Evolutionary conservation across 2,797 vertebrate species (phyloP), one percentile per base, ranked within the genome.

Genomic region (Acomys russatus): DNA sequence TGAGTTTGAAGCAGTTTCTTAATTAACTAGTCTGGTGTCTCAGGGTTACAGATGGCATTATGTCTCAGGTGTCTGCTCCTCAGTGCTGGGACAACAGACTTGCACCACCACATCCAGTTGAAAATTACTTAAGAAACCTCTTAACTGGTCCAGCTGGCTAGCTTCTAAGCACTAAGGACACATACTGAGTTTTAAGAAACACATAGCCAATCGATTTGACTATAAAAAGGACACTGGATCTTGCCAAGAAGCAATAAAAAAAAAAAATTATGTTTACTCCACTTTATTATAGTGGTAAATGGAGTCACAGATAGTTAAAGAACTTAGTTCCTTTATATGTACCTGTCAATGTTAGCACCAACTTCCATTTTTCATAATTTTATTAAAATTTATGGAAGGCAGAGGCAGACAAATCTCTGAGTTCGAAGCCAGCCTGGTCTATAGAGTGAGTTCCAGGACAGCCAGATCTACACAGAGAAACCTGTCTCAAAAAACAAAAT

Each of bases 281-380:
- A 64, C 14, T 90, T 84, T 17, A 73, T 77, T 20, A 77, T 56
- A 90, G 51, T 68, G 59, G 89, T 49, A 90, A 18, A 30, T 89
- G 54, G 92, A 90, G 44, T 44, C n/a, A 78, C 78, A 22, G 66
- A 74, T 87, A 14, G 70, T 94, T 94, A 92, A 66, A 59, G 77
- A 90, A 84, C 23, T 92, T 88, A 35, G 12, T 51, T 74, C 94
- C 35, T 96, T 96, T 22, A 95, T 64, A 77, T 89, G 28, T 68
- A 94, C 93, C 28, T 87, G 76, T 74, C n/a, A 93, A 95, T 30
- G 61, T 68, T 68, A 88, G 77, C 74, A 1, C 5, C 30, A 80
- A 77, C 11, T 90, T 76, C 90, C 49, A 61, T 89, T 93, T 94
- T 85, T 82, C 4, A 30, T 68, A 86, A 90, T 95, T 91, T 95